Evolutionary conservation across 1,140 invertebrate species (phyloP), one percentile per base, ranked within the genome.

Genomic region (Drosophila simulans): DNA sequence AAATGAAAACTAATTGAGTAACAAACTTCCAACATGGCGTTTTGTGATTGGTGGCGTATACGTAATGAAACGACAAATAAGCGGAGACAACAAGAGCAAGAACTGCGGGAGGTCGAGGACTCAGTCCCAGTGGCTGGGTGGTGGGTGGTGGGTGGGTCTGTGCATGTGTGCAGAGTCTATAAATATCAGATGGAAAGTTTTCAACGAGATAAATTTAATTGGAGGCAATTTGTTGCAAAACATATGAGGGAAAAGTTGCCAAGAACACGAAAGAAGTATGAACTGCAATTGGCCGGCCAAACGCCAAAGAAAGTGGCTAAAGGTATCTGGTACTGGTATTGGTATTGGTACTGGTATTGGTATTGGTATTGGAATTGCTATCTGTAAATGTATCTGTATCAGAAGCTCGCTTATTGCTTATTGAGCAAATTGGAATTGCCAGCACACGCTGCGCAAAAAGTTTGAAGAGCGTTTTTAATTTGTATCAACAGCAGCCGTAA

Each of bases 161-260:
- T 31, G 53, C 46, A 54, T 71, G 42, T 46, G 66, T 66, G 74
- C 45, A 37, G 34, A 83, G 84, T 89, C 77, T 89, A 88, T 89
- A 89, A 89, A 91, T 91, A 91, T 85, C 80, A 83, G 80, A 91
- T 91, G 72, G 78, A 91, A 91, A 91, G 64, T 91, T 91, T 91
- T 77, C 84, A 85, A 91, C 85, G 80, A 91, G 89, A 91, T 91
- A 91, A 91, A 91, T 91, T 91, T 91, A 91, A 91, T 91, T 91
- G 89, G 89, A 76, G 80, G 84, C 89, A 91, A 89, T 91, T 91
- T 91, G 89, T 81, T 77, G 80, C 83, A 68, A 91, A 84, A 69
- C 76, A 80, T 68, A 70, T 59, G 70, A 63, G 58, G 62, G 83
- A 80, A 90, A 90, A 80, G 68, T 89, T 84, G 56, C 46, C 51